Evolutionary conservation across 2,797 vertebrate species (phyloP).

Genomic region (Tragopan temminckii): DNA sequence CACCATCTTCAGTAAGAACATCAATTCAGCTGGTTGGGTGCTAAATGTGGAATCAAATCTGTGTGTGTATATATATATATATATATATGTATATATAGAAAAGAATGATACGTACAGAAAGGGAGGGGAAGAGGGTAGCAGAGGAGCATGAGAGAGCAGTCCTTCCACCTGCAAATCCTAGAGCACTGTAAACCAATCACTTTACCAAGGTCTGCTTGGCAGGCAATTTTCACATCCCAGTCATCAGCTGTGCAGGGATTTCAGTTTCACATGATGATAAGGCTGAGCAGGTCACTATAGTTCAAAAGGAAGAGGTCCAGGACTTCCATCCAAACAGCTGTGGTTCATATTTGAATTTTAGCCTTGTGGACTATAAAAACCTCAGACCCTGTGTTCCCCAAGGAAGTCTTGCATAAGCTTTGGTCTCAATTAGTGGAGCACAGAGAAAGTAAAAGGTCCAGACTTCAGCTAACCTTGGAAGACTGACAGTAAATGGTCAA

Average conservation of each 20-base stretch:
- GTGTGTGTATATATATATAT: too few species aligned
- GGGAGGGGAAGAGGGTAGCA: accelerated
- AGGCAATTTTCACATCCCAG: background rate
- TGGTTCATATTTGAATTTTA: constrained; percentile 73
- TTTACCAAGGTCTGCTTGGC: background rate
- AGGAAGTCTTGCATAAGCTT: constrained; percentile 80
- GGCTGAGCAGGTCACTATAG: constrained; percentile 54
- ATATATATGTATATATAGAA: accelerated
- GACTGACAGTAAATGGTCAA: constrained; percentile 53
- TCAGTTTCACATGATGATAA: constrained; percentile 24
- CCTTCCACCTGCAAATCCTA: constrained; percentile 39
- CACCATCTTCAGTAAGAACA: background rate
- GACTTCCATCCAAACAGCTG: constrained; percentile 77
- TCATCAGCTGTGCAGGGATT: background rate
- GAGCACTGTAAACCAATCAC: background rate
- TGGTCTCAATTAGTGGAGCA: constrained; percentile 68
- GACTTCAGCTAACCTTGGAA: constrained; percentile 71
- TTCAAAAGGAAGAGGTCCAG: constrained; percentile 64
- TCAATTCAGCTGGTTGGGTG: background rate
- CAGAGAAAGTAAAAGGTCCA: constrained; percentile 68
- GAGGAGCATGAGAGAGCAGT: background rate
- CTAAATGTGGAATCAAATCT: background rate
- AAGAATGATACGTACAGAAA: accelerated
- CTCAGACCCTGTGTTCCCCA: constrained; percentile 66
- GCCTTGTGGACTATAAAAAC: constrained; percentile 71